Evolutionary conservation across 1,140 invertebrate genomes (phyloP).

Genomic region (Calephelis virginiensis): DNA sequence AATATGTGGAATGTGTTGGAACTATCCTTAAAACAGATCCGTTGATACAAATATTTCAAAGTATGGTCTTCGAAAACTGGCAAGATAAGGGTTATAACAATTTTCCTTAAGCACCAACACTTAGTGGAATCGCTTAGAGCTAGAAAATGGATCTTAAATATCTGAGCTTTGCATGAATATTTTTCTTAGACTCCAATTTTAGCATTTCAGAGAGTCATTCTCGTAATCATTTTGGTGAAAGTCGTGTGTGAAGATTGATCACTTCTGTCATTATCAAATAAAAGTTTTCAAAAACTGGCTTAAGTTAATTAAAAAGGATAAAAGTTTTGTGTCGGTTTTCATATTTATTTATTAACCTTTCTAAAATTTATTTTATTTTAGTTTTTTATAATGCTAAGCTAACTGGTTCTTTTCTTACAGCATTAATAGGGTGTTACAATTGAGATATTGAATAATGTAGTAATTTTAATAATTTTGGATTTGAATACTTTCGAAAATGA

Average conservation of each 20-base stretch:
- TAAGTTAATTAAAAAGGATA: neutral
- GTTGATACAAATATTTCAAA: too few relatives aligned
- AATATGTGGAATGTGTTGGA: too few relatives aligned
- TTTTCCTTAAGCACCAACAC: neutral
- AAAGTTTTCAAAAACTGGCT: neutral
- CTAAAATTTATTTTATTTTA: too few relatives aligned
- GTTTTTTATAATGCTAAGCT: too few relatives aligned
- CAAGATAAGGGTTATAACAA: neutral
- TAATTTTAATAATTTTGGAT: too few relatives aligned
- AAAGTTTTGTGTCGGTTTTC: neutral
- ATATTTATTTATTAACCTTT: neutral
- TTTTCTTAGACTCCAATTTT: constrained; percentile 15
- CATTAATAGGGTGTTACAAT: too few relatives aligned
- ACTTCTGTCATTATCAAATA: constrained; percentile 7
- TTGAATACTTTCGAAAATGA: too few relatives aligned
- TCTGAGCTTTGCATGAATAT: constrained; percentile 7
- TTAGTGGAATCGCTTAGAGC: constrained; percentile 7
- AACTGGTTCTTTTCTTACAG: too few relatives aligned
- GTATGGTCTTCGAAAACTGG: too few relatives aligned
- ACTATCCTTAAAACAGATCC: too few relatives aligned
- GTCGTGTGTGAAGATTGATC: constrained; percentile 10
- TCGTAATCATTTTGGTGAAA: constrained; percentile 5
- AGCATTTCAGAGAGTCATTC: constrained; percentile 12
- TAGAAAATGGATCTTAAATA: constrained; percentile 11
- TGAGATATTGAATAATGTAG: too few relatives aligned